These are phyloP conservation scores for Onychomys arenicola DNA, from an alignment of 2,797 vertebrate genomes.

Conservation along the genomic window DNA sequence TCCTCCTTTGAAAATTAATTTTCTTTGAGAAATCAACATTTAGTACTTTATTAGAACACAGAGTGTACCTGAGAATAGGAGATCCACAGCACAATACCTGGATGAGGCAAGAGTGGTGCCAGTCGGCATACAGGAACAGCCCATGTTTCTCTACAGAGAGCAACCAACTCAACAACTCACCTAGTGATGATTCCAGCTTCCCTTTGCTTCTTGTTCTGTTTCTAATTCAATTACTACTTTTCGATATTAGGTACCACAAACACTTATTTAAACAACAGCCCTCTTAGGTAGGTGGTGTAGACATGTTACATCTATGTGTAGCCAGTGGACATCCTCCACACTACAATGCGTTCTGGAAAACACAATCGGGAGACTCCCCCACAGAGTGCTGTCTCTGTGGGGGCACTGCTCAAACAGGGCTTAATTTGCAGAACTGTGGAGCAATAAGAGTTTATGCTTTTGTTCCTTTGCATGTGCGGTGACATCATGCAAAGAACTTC, in stretches of 20 bases:
- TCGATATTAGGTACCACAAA: not conserved
- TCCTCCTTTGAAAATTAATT: not conserved
- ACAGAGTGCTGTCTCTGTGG: slow-evolving; percentile 13
- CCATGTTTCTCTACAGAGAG: not conserved
- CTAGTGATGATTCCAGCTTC: not conserved
- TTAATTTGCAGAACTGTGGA: slow-evolving; percentile 48
- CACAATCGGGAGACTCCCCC: not conserved
- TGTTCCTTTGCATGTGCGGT: not conserved
- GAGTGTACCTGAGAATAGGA: fast-evolving
- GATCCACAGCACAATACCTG: not conserved
- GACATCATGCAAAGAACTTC: slow-evolving; percentile 44
- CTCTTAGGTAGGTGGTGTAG: not conserved
- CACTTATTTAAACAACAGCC: not conserved
- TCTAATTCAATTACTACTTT: slow-evolving; percentile 7
- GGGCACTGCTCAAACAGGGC: slow-evolving; percentile 7
- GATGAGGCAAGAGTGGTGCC: not conserved
- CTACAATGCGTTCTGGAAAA: not conserved
- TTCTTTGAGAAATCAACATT: not conserved
- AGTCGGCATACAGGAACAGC: not conserved
- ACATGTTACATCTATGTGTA: not conserved
- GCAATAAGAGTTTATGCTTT: slow-evolving; percentile 35
- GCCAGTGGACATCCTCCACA: not conserved
- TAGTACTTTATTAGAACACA: not conserved
- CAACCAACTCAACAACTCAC: not conserved
- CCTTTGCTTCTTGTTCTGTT: not conserved